Conservation (phyloP, 2,113 vertebrate genomes). For the Telmatochromis sp. region DNA sequence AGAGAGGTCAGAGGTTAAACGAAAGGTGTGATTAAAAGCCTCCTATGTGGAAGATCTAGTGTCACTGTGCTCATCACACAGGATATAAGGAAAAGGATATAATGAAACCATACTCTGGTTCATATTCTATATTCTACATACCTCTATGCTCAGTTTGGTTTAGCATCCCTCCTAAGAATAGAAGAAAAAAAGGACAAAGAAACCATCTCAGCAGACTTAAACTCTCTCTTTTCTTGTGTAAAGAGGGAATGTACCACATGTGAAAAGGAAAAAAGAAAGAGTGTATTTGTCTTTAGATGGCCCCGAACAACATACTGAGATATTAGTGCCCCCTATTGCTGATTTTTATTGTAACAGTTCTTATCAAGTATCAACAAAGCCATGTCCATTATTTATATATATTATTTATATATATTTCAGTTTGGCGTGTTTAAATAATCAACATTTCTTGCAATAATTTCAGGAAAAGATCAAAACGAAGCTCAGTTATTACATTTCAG, state of each 20-base stretch:
- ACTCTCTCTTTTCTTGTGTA: not conserved
- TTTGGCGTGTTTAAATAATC: not conserved
- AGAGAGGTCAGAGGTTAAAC: not conserved
- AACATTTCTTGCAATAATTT: not conserved
- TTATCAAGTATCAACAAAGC: not conserved
- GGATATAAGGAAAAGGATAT: not conserved
- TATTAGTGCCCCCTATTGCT: slow-evolving; percentile 49
- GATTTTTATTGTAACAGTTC: not conserved
- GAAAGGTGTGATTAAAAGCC: not conserved
- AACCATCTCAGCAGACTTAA: not conserved
- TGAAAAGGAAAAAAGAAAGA: not conserved
- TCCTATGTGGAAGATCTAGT: not conserved
- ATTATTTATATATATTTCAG: not conserved
- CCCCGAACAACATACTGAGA: not conserved
- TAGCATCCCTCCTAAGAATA: slow-evolving; percentile 4
- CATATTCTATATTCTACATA: not conserved
- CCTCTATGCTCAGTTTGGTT: slow-evolving; percentile 30
- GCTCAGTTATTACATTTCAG: not conserved
- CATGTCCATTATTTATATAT: not conserved
- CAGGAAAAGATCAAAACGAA: not conserved
- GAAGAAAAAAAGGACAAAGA: not conserved
- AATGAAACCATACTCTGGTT: not conserved
- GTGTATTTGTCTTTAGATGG: not conserved
- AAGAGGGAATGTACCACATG: not conserved
- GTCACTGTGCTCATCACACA: not conserved